Base-by-base conservation (phyloP, 2,888 invertebrate genomes). In the Amphipyra berbera region DNA sequence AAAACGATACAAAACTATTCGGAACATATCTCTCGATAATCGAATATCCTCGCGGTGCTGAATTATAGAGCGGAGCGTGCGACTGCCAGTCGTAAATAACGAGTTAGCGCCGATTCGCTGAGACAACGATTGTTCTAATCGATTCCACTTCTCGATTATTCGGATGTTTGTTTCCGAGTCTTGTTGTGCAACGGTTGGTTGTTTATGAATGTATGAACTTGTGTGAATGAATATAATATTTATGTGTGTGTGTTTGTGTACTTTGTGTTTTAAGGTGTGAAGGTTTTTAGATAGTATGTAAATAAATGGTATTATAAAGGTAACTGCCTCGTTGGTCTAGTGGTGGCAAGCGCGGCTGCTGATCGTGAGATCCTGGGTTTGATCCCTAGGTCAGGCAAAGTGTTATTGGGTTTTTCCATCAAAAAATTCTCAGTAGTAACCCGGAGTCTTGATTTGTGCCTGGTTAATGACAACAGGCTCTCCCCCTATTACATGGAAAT, bases 51-150 rank as follows among this genome's bases (percentile, higher is more conserved):
- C 62, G 58, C 52, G 40, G 44, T 72, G 59, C 56, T 88, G 84
- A 87, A 87, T 88, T 87, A 87, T 86, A 78, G 82, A 85, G 75
- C 69, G 66, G 69, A 76, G 79, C 82, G 67, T 73, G 67, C 73
- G 68, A 58, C 75, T 74, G 73, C 71, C 62, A 69, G 73, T 74
- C 82, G 82, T 88, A 88, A 88, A 88, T 87, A 88, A 84, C 83
- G 50, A 68, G 72, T 63, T 79, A 63, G 61, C 67, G 59, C 60
- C 70, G 62, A 68, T 68, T 67, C 65, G 71, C 71, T 73, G 70
- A 71, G 75, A 73, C 73, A 75, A 59, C 79, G 72, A 77, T 82
- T 81, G 82, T 82, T 78, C 78, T 67, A 82, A 78, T 77, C 82
- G 79, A 82, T 78, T 74, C 64, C 52, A 64, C 68, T 79, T 77